These are phyloP conservation scores for Morus bassanus DNA, from an alignment of 2,797 vertebrate species.

Conservation along the genomic window DNA sequence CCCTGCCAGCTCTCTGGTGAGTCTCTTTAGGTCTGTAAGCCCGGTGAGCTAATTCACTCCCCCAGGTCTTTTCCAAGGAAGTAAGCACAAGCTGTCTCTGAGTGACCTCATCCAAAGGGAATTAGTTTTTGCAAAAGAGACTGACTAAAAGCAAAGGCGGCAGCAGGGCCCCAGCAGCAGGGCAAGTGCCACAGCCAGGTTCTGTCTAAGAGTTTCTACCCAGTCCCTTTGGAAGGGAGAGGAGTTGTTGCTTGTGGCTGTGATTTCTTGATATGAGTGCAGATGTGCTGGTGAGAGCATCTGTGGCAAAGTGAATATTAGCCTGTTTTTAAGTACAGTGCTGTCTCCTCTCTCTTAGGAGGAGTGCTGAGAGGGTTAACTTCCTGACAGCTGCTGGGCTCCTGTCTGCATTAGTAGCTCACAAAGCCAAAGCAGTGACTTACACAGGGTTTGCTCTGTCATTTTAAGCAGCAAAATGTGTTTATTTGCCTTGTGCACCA, in stretches of 20 bases:
- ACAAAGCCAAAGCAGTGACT: neutral
- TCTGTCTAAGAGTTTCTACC: neutral
- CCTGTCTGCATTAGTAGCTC: neutral
- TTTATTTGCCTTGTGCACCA: neutral
- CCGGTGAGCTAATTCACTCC: neutral
- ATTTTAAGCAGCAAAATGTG: neutral
- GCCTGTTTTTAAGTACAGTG: neutral
- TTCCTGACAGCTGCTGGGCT: neutral
- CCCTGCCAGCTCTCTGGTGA: neutral
- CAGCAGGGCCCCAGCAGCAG: neutral
- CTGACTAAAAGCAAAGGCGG: neutral
- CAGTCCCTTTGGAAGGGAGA: neutral
- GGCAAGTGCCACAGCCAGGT: neutral
- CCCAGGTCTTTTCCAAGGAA: neutral
- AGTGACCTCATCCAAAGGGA: neutral
- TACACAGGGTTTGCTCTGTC: neutral
- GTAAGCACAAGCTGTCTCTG: neutral
- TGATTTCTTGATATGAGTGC: rapidly evolving
- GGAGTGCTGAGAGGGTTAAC: neutral
- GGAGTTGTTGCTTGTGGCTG: neutral
- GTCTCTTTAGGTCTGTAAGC: neutral
- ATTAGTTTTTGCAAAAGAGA: neutral
- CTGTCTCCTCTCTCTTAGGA: neutral
- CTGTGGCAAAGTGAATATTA: neutral
- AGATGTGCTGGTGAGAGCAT: neutral